These are phyloP conservation scores for Ochlodes sylvanus DNA, from an alignment of 2,888 invertebrate species.

Conservation along the genomic window DNA sequence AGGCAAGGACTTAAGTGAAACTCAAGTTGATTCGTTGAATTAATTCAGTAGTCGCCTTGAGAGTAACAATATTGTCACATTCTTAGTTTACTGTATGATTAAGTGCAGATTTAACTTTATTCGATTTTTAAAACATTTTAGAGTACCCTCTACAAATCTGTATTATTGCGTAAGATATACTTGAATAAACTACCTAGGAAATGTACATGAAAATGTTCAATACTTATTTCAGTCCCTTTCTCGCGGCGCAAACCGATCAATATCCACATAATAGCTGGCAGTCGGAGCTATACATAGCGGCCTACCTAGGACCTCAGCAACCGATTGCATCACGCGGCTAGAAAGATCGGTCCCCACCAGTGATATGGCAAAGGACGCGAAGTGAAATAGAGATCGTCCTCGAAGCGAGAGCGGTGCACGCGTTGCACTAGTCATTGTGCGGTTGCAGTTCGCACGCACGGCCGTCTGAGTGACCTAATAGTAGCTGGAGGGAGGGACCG, in stretches of 20 bases:
- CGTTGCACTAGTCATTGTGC: slow-evolving; percentile 83
- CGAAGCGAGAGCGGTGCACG: slow-evolving; percentile 85
- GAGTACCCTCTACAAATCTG: no score
- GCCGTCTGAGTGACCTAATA: slow-evolving; percentile 83
- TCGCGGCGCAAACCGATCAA: slow-evolving; percentile 36
- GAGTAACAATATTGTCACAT: no score
- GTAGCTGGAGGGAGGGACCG: slow-evolving; percentile 83
- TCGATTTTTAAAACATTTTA: no score
- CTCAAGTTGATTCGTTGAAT: no score
- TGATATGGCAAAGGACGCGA: slow-evolving; percentile 81
- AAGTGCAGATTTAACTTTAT: no score
- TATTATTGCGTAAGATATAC: not conserved
- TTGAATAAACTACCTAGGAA: not conserved
- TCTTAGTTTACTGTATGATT: no score
- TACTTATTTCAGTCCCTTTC: slow-evolving; percentile 10
- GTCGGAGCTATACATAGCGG: slow-evolving; percentile 61
- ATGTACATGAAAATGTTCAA: slow-evolving; percentile 10
- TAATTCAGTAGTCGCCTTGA: no score
- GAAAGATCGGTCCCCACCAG: slow-evolving; percentile 84
- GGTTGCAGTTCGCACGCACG: slow-evolving; percentile 83
- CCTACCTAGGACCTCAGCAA: slow-evolving; percentile 69
- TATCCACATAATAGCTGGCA: slow-evolving; percentile 55
- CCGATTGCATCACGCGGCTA: slow-evolving; percentile 79
- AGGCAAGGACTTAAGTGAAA: no score
- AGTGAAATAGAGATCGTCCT: slow-evolving; percentile 85